Conservation (phyloP, 2,797 vertebrate species). For the Coluber constrictor region DNA sequence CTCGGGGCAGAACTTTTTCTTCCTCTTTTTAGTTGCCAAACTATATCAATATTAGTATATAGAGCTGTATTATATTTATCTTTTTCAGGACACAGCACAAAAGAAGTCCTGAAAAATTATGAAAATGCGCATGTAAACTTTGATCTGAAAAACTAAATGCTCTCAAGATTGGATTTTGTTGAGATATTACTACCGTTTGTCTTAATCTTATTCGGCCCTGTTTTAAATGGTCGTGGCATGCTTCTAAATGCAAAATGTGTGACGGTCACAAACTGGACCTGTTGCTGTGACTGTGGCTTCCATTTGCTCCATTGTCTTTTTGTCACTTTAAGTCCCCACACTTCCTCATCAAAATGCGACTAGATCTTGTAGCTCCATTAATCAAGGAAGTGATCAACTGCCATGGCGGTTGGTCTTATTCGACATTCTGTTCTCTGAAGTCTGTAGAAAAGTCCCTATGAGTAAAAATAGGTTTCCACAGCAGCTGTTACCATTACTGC, state of each 20-base stretch:
- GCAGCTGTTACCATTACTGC: fast-evolving
- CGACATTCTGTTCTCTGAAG: not conserved
- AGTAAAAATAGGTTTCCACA: not conserved
- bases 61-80: not conserved
- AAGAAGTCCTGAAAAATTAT: not conserved
- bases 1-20: not conserved
- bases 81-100: not conserved
- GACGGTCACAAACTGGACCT: not conserved
- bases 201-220: not conserved
- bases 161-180: not conserved
- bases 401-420: not conserved
- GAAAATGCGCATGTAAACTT: not conserved
- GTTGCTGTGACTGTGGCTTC: not conserved
- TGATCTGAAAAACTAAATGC: not conserved
- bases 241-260: not conserved
- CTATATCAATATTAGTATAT: not conserved
- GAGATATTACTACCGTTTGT: not conserved
- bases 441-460: not conserved
- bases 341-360: not conserved
- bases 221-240: not conserved
- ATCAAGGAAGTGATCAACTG: not conserved
- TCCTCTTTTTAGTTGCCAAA: not conserved
- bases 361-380: not conserved
- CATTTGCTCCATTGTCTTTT: not conserved
- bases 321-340: not conserved